Conservation (phyloP, 2,113 vertebrate genomes). For the Nicator chloris region DNA sequence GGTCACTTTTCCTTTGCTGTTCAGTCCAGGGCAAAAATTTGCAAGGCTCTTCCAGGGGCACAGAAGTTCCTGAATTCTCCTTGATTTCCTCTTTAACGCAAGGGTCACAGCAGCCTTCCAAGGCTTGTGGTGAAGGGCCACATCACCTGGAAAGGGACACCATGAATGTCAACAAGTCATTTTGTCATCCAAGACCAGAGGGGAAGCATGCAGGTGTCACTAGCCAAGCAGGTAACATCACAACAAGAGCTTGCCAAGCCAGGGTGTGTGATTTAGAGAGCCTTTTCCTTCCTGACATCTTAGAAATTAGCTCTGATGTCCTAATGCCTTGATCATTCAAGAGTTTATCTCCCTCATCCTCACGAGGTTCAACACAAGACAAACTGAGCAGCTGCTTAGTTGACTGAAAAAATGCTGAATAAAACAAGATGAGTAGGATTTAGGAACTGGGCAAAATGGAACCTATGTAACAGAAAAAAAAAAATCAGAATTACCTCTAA, state of each 20-base stretch:
- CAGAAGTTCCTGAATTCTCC: background rate
- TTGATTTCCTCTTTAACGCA: background rate
- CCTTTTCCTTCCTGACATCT: background rate
- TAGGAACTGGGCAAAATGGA: background rate
- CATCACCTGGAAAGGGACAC: background rate
- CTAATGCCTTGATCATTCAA: background rate
- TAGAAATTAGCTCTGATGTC: background rate
- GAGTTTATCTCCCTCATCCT: background rate
- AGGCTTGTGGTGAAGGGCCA: background rate
- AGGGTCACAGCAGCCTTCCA: background rate
- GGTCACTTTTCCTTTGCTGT: background rate
- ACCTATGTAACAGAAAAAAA: background rate
- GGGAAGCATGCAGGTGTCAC: background rate
- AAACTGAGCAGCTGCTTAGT: background rate
- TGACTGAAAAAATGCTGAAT: background rate
- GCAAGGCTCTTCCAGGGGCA: background rate
- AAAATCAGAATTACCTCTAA: background rate
- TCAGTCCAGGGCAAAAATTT: background rate
- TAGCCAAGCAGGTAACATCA: background rate
- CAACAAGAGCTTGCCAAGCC: background rate
- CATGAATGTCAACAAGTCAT: rapidly evolving
- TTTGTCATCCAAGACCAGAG: background rate
- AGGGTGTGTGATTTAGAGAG: background rate
- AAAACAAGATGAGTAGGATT: background rate
- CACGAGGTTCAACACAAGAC: background rate